Percentiles rank a stretch among this genome's conserved stretches.
Conservation (phyloP, 1,140 invertebrate genomes). For the Muscidifurax raptorellus region DNA sequence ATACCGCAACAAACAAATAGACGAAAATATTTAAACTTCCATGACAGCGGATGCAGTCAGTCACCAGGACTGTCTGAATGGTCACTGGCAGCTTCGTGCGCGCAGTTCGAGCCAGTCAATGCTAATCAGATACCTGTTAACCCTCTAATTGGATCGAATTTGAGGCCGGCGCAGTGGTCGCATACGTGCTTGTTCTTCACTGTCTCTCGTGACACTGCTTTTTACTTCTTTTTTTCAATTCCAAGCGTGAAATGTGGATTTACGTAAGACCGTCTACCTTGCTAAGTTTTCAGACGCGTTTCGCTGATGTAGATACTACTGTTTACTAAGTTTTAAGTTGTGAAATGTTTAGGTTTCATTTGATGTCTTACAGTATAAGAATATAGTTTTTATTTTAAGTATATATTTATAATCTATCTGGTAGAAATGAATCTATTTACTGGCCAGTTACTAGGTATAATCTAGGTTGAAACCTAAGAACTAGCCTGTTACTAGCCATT, state of each 20-base stretch:
- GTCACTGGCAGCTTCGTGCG: slow-evolving; percentile 3
- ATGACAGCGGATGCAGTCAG: not conserved
- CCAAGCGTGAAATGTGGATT: not conserved
- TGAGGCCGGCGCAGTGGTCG: slow-evolving; percentile 67
- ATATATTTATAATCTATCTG: too few species aligned
- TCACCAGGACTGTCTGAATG: not conserved
- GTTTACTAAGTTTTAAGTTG: too few species aligned
- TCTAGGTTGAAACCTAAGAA: too few species aligned
- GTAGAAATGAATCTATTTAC: too few species aligned
- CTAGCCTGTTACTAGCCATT: too few species aligned
- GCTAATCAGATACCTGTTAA: slow-evolving; percentile 72
- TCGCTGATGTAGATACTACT: too few species aligned
- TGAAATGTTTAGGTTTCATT: too few species aligned
- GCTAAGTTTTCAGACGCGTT: not conserved
- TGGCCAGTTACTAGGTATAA: too few species aligned
- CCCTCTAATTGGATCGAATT: slow-evolving; percentile 69
- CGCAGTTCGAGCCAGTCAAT: slow-evolving; percentile 47
- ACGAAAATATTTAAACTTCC: not conserved
- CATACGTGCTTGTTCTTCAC: not conserved
- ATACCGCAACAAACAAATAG: not conserved
- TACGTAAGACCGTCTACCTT: not conserved
- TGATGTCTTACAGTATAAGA: too few species aligned
- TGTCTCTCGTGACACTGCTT: slow-evolving; percentile 5
- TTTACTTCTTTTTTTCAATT: not conserved
- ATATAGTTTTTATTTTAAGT: too few species aligned